These are phyloP conservation scores for Hemicentrotus pulcherrimus DNA, from an alignment of 35 echinoderm and acorn worm genomes.

Conservation along the genomic window DNA sequence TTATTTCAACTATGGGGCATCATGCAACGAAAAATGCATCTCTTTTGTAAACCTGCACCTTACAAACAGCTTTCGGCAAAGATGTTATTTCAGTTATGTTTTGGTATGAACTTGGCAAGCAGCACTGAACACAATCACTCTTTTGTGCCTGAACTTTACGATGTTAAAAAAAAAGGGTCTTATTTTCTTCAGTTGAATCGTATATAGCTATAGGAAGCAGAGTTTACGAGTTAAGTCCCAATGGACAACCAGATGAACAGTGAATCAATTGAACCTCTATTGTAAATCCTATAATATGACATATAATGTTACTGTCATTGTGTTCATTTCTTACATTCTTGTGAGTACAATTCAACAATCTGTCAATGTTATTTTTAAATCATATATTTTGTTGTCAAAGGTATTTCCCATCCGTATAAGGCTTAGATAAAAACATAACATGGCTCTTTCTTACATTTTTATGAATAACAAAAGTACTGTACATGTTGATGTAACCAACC, in stretches of 20 bases:
- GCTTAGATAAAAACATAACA: too few relatives aligned
- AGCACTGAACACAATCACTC: neutral
- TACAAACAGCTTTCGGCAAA: neutral
- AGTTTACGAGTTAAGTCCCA: neutral
- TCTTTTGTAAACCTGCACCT: neutral
- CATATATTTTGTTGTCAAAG: too few relatives aligned
- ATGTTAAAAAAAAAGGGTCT: neutral
- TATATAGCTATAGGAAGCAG: neutral
- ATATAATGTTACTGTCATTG: neutral
- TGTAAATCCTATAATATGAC: neutral
- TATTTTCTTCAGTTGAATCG: neutral
- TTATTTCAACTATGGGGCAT: neutral
- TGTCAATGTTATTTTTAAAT: neutral
- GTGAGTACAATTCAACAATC: neutral
- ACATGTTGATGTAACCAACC: too few relatives aligned
- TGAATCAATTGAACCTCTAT: neutral
- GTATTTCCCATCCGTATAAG: too few relatives aligned
- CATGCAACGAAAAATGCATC: neutral
- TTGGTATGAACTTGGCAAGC: neutral
- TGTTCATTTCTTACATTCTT: neutral
- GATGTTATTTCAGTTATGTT: slow-evolving; percentile 1
- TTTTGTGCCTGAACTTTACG: neutral
- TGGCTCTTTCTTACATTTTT: too few relatives aligned
- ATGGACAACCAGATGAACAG: neutral
- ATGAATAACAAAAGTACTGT: too few relatives aligned